Base-by-base conservation (phyloP, 2,113 vertebrate genomes). In the Platichthys flesus region DNA sequence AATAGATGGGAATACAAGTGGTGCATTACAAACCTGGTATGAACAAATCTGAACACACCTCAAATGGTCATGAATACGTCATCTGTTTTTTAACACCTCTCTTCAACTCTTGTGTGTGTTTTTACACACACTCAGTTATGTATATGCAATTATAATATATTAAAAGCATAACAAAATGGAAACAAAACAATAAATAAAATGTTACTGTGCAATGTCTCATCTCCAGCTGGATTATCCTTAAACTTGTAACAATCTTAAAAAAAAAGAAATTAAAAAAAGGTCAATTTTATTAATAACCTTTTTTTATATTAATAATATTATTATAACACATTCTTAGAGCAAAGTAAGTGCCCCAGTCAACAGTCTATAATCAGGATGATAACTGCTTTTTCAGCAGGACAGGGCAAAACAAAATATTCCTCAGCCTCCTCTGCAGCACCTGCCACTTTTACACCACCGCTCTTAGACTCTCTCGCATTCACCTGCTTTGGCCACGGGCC, bases 181-280 rank as follows among this genome's bases (percentile, higher is more conserved):
- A 91, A 87, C 71, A 88, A 92, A 92, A 90, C 81, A 92, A 94
- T 94, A 95, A 94, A 95, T 94, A 93, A 93, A 92, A 92, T 82
- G 83, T 91, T 90, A 91, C 83, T 92, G 90, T 92, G 91, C 91
- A 93, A 91, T 90, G 86, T 92, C 80, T 91, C 55, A 71, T 88
- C 89, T 89, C 86, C 87, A 87, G 90, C 88, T 91, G 89, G 81
- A 90, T 91, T 92, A 88, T 90, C 72, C 84, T 93, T 80, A 88
- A 89, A 89, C 73, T 88, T 89, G 65, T 85, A 90, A 89, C 70
- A 90, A 90, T 91, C 69, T 90, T 90, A 79, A 77, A 86, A 87
- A 87, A 83, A 77, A 56, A 56, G 6, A 18, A 61, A 79, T 61
- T 0, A 67, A 68, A 87, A 86, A 83, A 85, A 81, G 47, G 79